Percentiles rank a stretch among this genome's conserved stretches.
Evolutionary conservation across 2,888 invertebrate genomes (phyloP).

Genomic region (Drosophila mimica): DNA sequence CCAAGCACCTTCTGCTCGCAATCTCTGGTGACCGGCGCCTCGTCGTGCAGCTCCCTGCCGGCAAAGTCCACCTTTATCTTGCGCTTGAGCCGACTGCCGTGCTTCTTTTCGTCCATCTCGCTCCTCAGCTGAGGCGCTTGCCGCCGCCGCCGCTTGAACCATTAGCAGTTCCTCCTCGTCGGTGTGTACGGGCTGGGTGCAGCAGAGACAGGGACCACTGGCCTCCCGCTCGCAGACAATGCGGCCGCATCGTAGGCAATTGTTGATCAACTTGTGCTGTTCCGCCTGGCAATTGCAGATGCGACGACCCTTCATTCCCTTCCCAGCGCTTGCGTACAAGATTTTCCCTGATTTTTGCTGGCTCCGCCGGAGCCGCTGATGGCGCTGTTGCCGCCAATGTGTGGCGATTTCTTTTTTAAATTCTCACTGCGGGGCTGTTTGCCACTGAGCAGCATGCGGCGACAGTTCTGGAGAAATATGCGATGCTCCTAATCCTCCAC

Average conservation of each 20-base stretch:
- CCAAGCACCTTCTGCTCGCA: conserved; percentile 84
- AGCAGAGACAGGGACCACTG: conserved; percentile 97
- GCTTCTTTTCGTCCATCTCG: conserved; percentile 88
- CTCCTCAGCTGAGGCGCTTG: conserved; percentile 88
- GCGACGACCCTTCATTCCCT: conserved; percentile 90
- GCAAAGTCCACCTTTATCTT: conserved; percentile 92
- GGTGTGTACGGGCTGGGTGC: conserved; percentile 93
- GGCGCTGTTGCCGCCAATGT: not conserved
- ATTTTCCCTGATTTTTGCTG: conserved; percentile 89
- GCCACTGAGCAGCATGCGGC: conserved; percentile 86
- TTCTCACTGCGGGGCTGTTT: conserved; percentile 56
- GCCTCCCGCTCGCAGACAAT: conserved; percentile 98
- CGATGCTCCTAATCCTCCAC: conserved; percentile 88
- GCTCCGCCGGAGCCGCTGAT: conserved; percentile 64
- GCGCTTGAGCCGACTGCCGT: conserved; percentile 88
- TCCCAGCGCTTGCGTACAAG: conserved; percentile 90
- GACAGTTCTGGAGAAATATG: conserved; percentile 88
- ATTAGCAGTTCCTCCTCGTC: conserved; percentile 90
- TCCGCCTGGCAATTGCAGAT: conserved; percentile 96
- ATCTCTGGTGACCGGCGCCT: conserved; percentile 83
- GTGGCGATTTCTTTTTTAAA: conserved; percentile 31
- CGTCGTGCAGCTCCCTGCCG: conserved; percentile 87
- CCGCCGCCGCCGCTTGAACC: conserved; percentile 48
- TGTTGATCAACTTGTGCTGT: conserved; percentile 95
- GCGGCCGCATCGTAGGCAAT: conserved; percentile 96